Conservation (phyloP, 2,113 vertebrate genomes). For the Cryptotis parvus region DNA sequence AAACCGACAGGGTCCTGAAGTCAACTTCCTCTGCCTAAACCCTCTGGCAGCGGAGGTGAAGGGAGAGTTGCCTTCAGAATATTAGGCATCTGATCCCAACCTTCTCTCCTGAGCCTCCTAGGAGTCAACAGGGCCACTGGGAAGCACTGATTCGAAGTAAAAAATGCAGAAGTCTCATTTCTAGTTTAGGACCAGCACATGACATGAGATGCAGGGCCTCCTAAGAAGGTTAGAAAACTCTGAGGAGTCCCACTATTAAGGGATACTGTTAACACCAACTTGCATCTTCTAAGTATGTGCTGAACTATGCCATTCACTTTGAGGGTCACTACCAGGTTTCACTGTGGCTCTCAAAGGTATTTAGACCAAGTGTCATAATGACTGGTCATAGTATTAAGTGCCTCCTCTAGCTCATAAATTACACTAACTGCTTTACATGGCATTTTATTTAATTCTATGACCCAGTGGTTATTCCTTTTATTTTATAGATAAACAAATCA, state of each 20-base stretch:
- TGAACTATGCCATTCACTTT: not conserved
- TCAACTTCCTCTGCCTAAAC: no score
- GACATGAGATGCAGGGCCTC: slow-evolving; percentile 2
- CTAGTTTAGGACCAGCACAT: not conserved
- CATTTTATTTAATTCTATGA: slow-evolving; percentile 14
- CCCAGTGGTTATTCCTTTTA: slow-evolving; percentile 4
- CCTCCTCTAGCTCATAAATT: not conserved
- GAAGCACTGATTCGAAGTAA: not conserved
- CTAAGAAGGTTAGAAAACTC: not conserved
- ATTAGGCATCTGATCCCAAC: not conserved
- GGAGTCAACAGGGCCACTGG: not conserved
- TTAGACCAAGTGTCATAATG: slow-evolving; percentile 34
- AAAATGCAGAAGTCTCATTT: not conserved
- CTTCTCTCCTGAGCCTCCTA: not conserved
- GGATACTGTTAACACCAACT: not conserved
- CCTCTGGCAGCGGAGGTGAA: no score
- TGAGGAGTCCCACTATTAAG: not conserved
- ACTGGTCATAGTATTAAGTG: slow-evolving; percentile 4
- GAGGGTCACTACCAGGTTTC: slow-evolving; percentile 9
- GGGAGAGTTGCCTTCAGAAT: no score
- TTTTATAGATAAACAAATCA: slow-evolving; percentile 34
- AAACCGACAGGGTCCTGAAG: no score
- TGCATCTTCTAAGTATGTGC: not conserved
- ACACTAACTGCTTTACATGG: not conserved
- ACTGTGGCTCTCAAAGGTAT: not conserved